phyloP scores from a whole-genome alignment of 2,888 invertebrate genomes.

The Gortyna flavago region DNA sequence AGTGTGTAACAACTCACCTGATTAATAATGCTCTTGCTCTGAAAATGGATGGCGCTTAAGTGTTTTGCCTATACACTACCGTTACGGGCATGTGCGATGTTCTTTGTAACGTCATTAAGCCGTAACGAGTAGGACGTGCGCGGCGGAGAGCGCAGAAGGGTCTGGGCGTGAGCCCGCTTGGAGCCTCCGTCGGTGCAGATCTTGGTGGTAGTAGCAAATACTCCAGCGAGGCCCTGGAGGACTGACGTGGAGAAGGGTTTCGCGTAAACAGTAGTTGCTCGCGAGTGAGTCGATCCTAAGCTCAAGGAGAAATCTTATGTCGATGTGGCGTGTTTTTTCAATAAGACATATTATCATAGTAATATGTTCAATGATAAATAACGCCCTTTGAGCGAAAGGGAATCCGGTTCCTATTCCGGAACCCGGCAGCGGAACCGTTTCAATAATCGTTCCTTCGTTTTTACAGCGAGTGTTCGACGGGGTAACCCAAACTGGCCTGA shows the following conservation, averaged over 20 bases:
- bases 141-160: slow-evolving; percentile 90
- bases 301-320: slow-evolving; percentile 86
- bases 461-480: slow-evolving; percentile 70
- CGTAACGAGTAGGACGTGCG: slow-evolving; percentile 91
- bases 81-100: slow-evolving; percentile 76
- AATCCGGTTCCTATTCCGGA: slow-evolving; percentile 91
- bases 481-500: slow-evolving; percentile 81
- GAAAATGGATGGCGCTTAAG: slow-evolving; percentile 80
- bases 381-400: slow-evolving; percentile 87
- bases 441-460: slow-evolving; percentile 81
- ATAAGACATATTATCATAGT: no score
- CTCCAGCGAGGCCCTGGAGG: slow-evolving; percentile 91
- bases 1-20: slow-evolving; percentile 91
- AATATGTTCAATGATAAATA: slow-evolving; percentile 60
- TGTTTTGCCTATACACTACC: slow-evolving; percentile 82
- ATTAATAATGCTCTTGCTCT: slow-evolving; percentile 66
- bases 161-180: slow-evolving; percentile 87
- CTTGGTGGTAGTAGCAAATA: slow-evolving; percentile 94
- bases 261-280: slow-evolving; percentile 88
- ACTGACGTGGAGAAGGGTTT: slow-evolving; percentile 90
- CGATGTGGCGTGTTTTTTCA: slow-evolving; percentile 75
- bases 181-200: slow-evolving; percentile 90
- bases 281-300: slow-evolving; percentile 91
- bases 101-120: slow-evolving; percentile 78
- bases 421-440: slow-evolving; percentile 89